These are phyloP conservation scores for Poliocrania exsul DNA, from an alignment of 2,797 vertebrate species.

Conservation along the genomic window DNA sequence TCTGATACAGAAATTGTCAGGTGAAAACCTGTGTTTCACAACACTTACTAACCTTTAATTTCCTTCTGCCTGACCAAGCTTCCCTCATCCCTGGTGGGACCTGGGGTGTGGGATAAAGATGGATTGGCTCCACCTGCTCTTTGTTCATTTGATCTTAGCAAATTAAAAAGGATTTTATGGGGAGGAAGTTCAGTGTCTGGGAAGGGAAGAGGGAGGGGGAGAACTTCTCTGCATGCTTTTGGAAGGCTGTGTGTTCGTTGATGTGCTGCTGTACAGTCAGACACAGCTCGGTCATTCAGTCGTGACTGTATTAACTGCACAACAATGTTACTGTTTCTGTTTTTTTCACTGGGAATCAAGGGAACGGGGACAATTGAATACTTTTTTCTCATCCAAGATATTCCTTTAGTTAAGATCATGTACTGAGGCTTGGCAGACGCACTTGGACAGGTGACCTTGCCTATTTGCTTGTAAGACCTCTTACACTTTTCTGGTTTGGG, in stretches of 20 bases:
- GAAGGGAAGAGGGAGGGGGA: background rate
- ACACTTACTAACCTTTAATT: background rate
- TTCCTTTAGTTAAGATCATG: background rate
- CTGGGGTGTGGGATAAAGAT: background rate
- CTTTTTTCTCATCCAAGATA: background rate
- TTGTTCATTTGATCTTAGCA: background rate
- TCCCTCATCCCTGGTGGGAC: background rate
- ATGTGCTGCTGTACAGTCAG: rapidly evolving
- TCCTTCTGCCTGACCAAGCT: background rate
- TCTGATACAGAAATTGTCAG: background rate
- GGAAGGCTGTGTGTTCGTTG: background rate
- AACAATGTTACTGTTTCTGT: background rate
- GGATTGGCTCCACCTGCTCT: background rate
- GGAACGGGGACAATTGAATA: background rate
- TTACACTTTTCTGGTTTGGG: background rate
- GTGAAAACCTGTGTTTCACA: background rate
- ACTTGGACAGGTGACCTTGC: background rate
- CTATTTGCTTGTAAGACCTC: background rate
- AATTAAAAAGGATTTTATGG: background rate
- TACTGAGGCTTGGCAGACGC: background rate
- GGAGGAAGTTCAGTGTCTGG: background rate
- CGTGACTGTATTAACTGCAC: background rate
- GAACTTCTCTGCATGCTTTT: background rate
- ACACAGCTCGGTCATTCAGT: background rate
- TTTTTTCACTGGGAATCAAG: background rate